These are phyloP conservation scores for Pterois miles DNA, from an alignment of 2,797 vertebrate genomes.

Conservation along the genomic window DNA sequence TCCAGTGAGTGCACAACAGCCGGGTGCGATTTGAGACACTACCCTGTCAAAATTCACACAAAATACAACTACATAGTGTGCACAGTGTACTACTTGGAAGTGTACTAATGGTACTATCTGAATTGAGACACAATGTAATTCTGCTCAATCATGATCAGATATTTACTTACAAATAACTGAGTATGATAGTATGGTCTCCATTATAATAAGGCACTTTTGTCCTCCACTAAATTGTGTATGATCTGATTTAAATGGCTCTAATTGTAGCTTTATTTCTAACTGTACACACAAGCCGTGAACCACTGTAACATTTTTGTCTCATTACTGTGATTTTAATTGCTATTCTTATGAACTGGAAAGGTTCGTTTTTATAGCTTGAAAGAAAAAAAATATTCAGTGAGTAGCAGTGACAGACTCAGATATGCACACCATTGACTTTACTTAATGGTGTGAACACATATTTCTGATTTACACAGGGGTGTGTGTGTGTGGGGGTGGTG, in stretches of 20 bases:
- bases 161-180: not conserved
- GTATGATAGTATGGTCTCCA: not conserved
- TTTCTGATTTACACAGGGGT: slow-evolving; percentile 33
- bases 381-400: slow-evolving; percentile 70
- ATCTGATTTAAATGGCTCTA: not conserved
- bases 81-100: no score
- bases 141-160: not conserved
- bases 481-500: not conserved
- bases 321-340: slow-evolving; percentile 84
- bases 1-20: no score
- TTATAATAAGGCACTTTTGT: not conserved
- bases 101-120: no score
- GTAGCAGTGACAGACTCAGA: slow-evolving; percentile 18
- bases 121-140: not conserved
- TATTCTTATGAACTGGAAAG: slow-evolving; percentile 86
- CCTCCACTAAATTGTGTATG: not conserved
- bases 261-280: slow-evolving; percentile 1
- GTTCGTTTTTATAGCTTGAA: slow-evolving; percentile 89
- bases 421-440: slow-evolving; percentile 36
- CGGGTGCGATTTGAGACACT: no score
- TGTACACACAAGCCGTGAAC: slow-evolving; percentile 1
- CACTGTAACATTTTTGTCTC: not conserved
- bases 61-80: no score
- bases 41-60: no score
- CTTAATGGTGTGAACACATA: slow-evolving; percentile 29